Evolutionary conservation across 1,140 invertebrate genomes (phyloP), one percentile per base, ranked within the genome.

Genomic region (Macrobrachium nipponense): DNA sequence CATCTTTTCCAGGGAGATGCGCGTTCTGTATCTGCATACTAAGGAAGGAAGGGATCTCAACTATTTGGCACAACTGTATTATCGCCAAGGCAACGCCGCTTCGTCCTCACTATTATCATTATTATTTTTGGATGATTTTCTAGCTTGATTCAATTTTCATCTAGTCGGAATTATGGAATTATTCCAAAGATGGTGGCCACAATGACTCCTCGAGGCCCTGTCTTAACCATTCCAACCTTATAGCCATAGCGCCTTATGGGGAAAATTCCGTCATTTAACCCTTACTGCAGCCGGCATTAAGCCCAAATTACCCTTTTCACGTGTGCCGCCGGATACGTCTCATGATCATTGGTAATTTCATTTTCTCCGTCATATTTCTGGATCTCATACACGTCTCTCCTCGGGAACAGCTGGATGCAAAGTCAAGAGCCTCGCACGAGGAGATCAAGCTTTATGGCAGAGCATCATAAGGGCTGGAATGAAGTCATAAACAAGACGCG

Each of bases 351-450:
- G 83, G 83, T 85, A 85, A 85, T 85, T 85, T 85, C 83, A 85
- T 85, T 85, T 85, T 80, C 83, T 80, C 58, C 51, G 76, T 85
- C 76, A 85, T 85, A 85, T 85, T 85, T 85, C 83, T 80, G 76
- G 83, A 78, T 85, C 83, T 85, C 76, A 79, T 85, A 85, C 75
- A 73, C 64, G 77, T 78, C 79, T 23, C 20, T 58, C 18, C 59
- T 59, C 58, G 62, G 51, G 76, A 79, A 17, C 6, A 11, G 61
- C 12, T 61, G 14, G 36, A 20, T 8, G 11, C 43, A 27, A 20
- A n/a, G 3, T 12, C 73, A 70, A 64, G 60, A 84, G n/a, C 51
- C 27, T 66, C n/a, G 70, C 20, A 62, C 20, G 3, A 43, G 58
- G 82, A 23, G 36, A 61, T 18, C 23, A 73, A 43, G 12, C 79